Evolutionary conservation across 1,140 invertebrate species (phyloP), one percentile per base, ranked within the genome.

Genomic region (Paracyclopina nana): DNA sequence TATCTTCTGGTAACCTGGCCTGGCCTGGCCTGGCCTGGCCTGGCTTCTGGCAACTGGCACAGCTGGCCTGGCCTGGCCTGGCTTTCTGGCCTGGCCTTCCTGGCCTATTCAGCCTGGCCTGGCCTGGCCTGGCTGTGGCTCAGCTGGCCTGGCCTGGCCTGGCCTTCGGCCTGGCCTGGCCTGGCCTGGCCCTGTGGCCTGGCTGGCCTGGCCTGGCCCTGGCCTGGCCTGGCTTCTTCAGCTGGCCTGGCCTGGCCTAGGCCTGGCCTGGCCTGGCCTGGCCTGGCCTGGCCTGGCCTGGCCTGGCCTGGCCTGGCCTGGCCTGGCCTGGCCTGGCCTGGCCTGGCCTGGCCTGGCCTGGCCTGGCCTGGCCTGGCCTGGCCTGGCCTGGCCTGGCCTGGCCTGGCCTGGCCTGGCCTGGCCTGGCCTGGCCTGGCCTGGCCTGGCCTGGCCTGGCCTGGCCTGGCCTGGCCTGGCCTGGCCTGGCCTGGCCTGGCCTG

Each of bases 11-110:
- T 58, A 56, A 46, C 55, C 55, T 58, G 56, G 54, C 55, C 55
- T 58, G 56, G 54, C 55, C 55, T 58, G 56, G 54, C 55, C 55
- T 58, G 56, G 54, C 55, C 55, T 58, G 56, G 54, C 55, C 55
- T 58, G 56, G 54, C 55, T 55, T 58, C 56, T 54, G 55, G 14
- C 52, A 46, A 42, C 49, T 25, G 54, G 54, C 55, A 53, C 29
- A 46, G 55, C 55, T 58, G 56, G 54, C 55, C 55, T 58, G 56
- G 54, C 55, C 55, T 58, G 56, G 54, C 55, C 55, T 58, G 56
- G 54, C 55, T 49, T 48, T 53, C 55, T 58, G 56, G 54, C 55
- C 55, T 58, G 56, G 54, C 55, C 55, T 58, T 45, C 55, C 55
- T 58, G 56, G 54, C 55, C 55, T 58, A 57, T 50, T 45, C 56